phyloP scores from a whole-genome alignment of 2,113 vertebrate genomes.

The Quiscalus mexicanus region DNA sequence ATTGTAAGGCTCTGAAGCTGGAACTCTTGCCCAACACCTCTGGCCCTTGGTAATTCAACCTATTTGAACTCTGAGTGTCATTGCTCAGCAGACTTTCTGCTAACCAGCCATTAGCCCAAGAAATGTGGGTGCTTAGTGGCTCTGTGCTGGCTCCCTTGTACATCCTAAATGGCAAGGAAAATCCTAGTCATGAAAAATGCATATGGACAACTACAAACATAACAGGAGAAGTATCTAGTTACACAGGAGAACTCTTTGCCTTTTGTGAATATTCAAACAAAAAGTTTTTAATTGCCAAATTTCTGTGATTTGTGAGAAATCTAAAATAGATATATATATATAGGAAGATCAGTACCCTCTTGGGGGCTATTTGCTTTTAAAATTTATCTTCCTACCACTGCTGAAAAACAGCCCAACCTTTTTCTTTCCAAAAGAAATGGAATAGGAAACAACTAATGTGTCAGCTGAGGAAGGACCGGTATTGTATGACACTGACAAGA shows the following conservation, averaged over 20 bases:
- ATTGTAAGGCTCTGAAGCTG: neutral
- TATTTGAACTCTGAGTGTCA: neutral
- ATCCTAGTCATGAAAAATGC: neutral
- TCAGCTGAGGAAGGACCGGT: neutral
- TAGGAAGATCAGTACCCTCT: neutral
- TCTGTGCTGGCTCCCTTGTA: neutral
- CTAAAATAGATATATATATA: neutral
- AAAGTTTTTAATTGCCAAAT: neutral
- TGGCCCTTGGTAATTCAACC: neutral
- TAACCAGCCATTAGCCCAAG: neutral
- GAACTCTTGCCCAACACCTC: neutral
- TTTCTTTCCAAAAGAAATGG: slow-evolving; percentile 11
- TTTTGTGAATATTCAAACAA: neutral
- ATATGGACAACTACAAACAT: neutral
- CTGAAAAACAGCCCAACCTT: neutral
- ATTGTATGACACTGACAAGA: neutral
- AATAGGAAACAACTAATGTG: neutral
- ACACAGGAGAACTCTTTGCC: neutral
- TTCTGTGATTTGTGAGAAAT: slow-evolving; percentile 2
- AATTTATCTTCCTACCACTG: slow-evolving; percentile 13
- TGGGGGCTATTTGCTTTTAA: neutral
- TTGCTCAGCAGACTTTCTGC: neutral
- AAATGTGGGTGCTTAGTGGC: neutral
- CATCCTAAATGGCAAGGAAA: neutral
- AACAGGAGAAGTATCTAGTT: neutral